These are phyloP conservation scores for Cyprinodon tularosa DNA, from an alignment of 2,113 vertebrate genomes.

Conservation along the genomic window DNA sequence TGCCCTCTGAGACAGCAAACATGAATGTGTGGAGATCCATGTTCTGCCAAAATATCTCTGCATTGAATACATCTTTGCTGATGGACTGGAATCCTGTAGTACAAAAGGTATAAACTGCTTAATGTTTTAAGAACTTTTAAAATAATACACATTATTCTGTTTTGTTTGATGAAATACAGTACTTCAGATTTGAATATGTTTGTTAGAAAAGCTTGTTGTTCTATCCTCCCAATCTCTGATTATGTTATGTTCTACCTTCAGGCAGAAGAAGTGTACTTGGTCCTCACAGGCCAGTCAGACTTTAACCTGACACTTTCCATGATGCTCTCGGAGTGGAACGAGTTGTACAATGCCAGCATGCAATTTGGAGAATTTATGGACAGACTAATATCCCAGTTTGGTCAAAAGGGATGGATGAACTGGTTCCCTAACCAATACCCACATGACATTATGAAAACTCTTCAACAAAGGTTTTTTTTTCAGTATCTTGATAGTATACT, in stretches of 20 bases:
- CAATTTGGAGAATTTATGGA: slow-evolving; percentile 29
- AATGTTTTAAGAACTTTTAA: not conserved
- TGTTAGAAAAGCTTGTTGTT: not conserved
- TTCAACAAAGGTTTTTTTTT: slow-evolving; percentile 63
- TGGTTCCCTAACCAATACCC: slow-evolving; percentile 47
- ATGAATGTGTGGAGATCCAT: slow-evolving; percentile 47
- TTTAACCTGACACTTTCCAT: slow-evolving; percentile 64
- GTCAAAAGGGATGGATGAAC: slow-evolving; percentile 40
- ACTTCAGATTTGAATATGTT: not conserved
- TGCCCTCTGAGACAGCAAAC: slow-evolving; percentile 48
- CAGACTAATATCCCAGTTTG: slow-evolving; percentile 16
- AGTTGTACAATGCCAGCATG: slow-evolving; percentile 32
- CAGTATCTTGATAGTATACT: not conserved
- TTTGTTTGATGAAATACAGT: not conserved
- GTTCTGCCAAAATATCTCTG: slow-evolving; percentile 60
- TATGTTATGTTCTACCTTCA: slow-evolving; percentile 32
- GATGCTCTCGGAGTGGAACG: slow-evolving; percentile 76
- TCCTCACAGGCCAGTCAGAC: not conserved
- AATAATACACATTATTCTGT: not conserved
- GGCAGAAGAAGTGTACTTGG: slow-evolving; percentile 10
- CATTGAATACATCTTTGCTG: slow-evolving; percentile 37
- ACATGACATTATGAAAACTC: slow-evolving; percentile 28
- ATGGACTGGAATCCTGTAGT: slow-evolving; percentile 51
- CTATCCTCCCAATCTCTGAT: not conserved
- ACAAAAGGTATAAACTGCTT: slow-evolving; percentile 53